phyloP scores from a whole-genome alignment of 1,140 invertebrate genomes.

The Venustaconcha ellipsiformis region DNA sequence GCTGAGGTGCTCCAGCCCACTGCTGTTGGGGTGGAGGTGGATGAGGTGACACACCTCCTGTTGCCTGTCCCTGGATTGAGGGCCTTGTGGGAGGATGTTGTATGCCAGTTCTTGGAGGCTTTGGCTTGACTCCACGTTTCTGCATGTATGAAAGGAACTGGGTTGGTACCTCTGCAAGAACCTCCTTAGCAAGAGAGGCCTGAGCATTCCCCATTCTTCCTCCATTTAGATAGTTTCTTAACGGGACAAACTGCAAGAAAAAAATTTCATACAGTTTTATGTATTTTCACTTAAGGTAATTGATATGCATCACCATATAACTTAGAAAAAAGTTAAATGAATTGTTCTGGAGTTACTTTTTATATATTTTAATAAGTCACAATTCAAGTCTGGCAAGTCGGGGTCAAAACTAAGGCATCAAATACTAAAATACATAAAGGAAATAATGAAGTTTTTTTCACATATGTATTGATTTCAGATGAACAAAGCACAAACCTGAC shows the following conservation, averaged over 20 bases:
- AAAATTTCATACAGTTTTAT: background rate
- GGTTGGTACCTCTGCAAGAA: constrained; percentile 75
- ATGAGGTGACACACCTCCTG: too few relatives aligned
- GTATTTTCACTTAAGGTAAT: background rate
- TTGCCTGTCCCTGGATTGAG: too few relatives aligned
- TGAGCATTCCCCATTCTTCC: constrained; percentile 46
- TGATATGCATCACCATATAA: background rate
- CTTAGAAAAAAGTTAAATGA: background rate
- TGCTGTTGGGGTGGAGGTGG: too few relatives aligned
- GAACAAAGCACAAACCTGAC: too few relatives aligned
- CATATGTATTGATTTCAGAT: too few relatives aligned
- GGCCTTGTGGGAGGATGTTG: too few relatives aligned
- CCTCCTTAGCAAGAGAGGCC: constrained; percentile 73
- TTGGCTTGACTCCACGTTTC: constrained; percentile 69
- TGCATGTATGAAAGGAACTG: constrained; percentile 77
- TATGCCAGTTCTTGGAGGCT: constrained; percentile 27
- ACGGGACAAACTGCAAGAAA: constrained; percentile 73
- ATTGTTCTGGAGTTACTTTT: background rate
- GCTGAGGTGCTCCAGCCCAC: too few relatives aligned
- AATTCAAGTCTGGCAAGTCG: background rate
- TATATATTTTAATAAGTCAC: background rate
- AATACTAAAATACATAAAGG: too few relatives aligned
- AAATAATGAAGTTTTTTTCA: too few relatives aligned
- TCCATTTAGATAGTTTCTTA: constrained; percentile 68
- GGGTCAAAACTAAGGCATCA: too few relatives aligned